Evolutionary conservation across 2,113 vertebrate species (phyloP).

Genomic region (Hydrochoerus hydrochaeris): DNA sequence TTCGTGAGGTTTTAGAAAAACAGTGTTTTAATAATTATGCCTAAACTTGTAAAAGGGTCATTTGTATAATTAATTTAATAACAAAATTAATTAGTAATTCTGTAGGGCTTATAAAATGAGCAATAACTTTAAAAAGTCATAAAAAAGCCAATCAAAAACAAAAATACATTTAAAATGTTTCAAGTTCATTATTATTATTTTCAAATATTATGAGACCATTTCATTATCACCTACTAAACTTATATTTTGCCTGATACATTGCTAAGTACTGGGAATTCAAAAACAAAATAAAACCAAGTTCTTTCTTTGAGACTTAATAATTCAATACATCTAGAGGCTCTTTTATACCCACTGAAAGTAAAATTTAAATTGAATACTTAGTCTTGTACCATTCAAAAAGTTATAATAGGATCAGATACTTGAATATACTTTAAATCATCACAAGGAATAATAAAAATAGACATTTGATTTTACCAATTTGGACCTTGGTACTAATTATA

Average conservation of each 20-base stretch:
- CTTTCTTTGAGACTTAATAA: neutral
- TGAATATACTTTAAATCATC: neutral
- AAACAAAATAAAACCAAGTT: neutral
- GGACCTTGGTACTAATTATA: neutral
- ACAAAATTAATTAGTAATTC: neutral
- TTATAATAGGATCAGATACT: neutral
- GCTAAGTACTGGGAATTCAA: neutral
- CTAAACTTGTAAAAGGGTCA: neutral
- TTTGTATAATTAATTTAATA: neutral
- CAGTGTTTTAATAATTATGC: neutral
- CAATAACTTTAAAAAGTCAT: neutral
- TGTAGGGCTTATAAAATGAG: neutral
- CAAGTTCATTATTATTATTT: neutral
- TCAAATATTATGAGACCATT: neutral
- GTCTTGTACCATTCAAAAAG: neutral
- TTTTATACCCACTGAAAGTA: neutral
- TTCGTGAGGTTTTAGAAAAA: neutral
- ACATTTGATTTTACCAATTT: neutral
- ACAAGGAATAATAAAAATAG: slow-evolving; percentile 28
- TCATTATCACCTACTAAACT: neutral
- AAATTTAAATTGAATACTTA: neutral
- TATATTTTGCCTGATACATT: neutral
- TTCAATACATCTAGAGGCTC: neutral
- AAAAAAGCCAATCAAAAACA: neutral
- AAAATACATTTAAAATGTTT: neutral